Evolutionary conservation across 2,113 vertebrate species (phyloP).

Genomic region (Phalacrocorax aristotelis): DNA sequence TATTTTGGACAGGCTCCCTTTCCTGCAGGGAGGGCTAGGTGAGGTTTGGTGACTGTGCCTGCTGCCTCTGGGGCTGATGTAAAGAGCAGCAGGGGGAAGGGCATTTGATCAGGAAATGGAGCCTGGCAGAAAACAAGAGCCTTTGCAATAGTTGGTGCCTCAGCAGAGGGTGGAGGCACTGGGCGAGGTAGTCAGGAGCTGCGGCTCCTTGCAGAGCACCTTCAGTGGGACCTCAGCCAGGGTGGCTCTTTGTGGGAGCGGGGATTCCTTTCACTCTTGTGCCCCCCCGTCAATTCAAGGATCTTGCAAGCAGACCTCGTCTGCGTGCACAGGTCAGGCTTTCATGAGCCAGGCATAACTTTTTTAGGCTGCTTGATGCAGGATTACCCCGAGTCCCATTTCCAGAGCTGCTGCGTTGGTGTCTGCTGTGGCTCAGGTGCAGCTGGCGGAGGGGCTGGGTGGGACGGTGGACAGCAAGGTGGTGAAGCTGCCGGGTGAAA

Average conservation of each 20-base stretch:
- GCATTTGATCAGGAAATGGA: rapidly evolving
- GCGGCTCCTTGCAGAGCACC: not conserved
- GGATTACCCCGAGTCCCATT: rapidly evolving
- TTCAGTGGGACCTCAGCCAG: not conserved
- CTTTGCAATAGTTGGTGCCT: rapidly evolving
- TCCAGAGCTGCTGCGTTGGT: rapidly evolving
- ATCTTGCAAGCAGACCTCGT: rapidly evolving
- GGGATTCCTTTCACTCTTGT: too few species aligned
- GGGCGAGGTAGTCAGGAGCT: rapidly evolving
- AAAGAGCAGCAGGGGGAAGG: too few species aligned
- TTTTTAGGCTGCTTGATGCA: rapidly evolving
- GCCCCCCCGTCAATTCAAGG: too few species aligned
- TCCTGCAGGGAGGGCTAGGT: not conserved
- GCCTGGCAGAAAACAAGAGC: not conserved
- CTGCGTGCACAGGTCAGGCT: not conserved
- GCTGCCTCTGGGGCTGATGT: not conserved
- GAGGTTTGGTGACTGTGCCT: not conserved
- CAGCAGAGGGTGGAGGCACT: rapidly evolving
- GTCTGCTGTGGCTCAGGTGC: not conserved
- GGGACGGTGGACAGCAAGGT: not conserved
- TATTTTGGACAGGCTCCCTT: rapidly evolving
- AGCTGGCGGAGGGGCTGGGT: rapidly evolving
- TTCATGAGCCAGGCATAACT: rapidly evolving
- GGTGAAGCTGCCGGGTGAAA: not conserved
- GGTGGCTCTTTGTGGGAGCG: rapidly evolving